These are phyloP conservation scores for Trididemnum miniatum DNA, from an alignment of 23 tunicate genomes.

Conservation along the genomic window DNA sequence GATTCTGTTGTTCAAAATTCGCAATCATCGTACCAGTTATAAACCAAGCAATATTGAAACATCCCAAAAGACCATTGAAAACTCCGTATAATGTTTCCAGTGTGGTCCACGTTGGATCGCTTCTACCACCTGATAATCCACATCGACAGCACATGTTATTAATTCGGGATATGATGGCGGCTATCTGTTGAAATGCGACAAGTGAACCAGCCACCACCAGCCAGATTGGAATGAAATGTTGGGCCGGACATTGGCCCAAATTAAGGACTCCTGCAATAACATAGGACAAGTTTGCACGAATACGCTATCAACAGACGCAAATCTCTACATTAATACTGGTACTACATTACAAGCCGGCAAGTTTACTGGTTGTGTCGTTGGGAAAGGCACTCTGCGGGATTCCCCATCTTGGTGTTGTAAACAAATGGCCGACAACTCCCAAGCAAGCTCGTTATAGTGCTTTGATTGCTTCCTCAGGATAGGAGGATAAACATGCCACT, in stretches of 20 bases:
- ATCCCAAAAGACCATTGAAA: constrained; percentile 57
- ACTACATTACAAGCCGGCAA: too few relatives aligned
- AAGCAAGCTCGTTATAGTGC: too few relatives aligned
- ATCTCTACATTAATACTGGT: too few relatives aligned
- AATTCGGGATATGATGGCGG: constrained; percentile 37
- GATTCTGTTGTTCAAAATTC: too few relatives aligned
- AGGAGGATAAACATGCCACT: too few relatives aligned
- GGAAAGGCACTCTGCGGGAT: too few relatives aligned
- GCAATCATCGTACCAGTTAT: constrained; percentile 72
- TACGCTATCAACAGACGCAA: too few relatives aligned
- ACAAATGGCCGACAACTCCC: too few relatives aligned
- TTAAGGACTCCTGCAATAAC: constrained; percentile 71
- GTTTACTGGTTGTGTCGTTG: too few relatives aligned
- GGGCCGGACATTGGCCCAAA: constrained; percentile 54
- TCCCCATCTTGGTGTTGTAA: too few relatives aligned
- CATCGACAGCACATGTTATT: not conserved
- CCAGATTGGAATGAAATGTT: constrained; percentile 78
- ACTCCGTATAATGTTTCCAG: not conserved
- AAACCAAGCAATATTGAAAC: constrained; percentile 84
- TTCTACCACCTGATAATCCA: not conserved
- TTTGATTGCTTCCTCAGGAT: too few relatives aligned
- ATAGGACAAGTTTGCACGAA: too few relatives aligned
- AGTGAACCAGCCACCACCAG: constrained; percentile 59
- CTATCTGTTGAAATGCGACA: constrained; percentile 54
- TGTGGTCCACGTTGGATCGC: not conserved